Evolutionary conservation across 2,797 vertebrate species (phyloP), one percentile per base, ranked within the genome.

Genomic region (Oophaga sylvatica): DNA sequence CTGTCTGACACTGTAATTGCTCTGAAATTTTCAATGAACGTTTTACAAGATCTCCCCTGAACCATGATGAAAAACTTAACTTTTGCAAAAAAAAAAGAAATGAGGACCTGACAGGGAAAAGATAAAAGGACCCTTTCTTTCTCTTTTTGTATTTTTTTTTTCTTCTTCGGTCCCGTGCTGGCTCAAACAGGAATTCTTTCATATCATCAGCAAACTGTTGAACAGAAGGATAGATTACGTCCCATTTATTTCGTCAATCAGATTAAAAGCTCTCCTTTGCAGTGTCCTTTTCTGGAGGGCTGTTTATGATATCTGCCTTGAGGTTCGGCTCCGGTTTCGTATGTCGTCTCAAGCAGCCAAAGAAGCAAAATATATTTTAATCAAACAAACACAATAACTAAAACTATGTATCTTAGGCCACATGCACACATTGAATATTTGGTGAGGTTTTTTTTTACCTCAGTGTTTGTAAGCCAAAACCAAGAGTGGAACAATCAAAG

Each of bases 1-100:
- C 96, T 95, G 96, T 95, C 97, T 97, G 97, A 98, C 97, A 98
- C 92, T 91, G 93, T 98, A 98, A 99, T 98, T 98, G 96, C 95
- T 96, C 96, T 96, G 97, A 96, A 96, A 96, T 95, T 96, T 96
- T 95, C 95, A 96, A 95, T 95, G 95, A 95, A 94, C 92, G 94
- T 96, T 96, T 98, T 97, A 95, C 94, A 95, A 94, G 95, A 96
- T 96, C 95, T 96, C 96, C 96, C 96, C 95, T 96, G 96, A 97
- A 96, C 96, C 95, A 94, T 96, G 94, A 96, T 96, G 95, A 96
- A 95, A 95, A 97, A 97, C 93, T 95, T 96, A 96, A 95, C 95
- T 96, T 96, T 95, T 95, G 94, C 93, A 76, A 67, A 84, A 83
- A 82, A 67, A 75, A 84, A 85, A 96, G 95, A 96, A 81, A 96